Base-by-base conservation (phyloP, 2,113 vertebrate species). In the Rhegmatorhina hoffmannsi region DNA sequence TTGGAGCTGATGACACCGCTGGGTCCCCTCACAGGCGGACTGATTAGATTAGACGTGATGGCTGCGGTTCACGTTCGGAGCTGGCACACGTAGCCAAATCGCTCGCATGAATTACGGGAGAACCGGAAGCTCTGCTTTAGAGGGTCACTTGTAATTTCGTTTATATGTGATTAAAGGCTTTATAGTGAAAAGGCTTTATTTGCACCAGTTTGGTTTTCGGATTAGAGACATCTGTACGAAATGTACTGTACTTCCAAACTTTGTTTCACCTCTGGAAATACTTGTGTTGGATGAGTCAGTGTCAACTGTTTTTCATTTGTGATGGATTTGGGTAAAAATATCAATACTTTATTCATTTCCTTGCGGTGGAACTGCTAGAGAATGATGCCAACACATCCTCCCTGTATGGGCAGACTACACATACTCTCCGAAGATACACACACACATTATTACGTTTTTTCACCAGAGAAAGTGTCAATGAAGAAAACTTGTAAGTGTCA, bases 1-100 rank as follows among this genome's bases (percentile, higher is more conserved):
- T 82, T 81, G 95, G 94, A 95, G 96, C 66, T 72, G 96, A 46
- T 91, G 95, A 80, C 95, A 95, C 94, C 90, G 90, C 82, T 31
- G 91, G 89, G 95, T 94, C 94, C 94, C 94, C 95, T 85, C 87
- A 4, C 50, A 62, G 93, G 82, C 87, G 68, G 75, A 20, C 79
- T 88, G 91, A 92, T 92, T 79, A 95, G 96, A 94, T 95, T 89
- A 95, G 89, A 28, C 53, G 75, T 34, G 91, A 83, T 66, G 36
- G 94, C 95, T 28, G 87, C 63, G 14, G 83, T 55, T 70, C 94
- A 44, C 84, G 58, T 34, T 20, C 46, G 21, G 33, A 38, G 80
- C 95, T 64, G 92, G 85, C 85, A 69, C 92, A 69, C 75, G 87
- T 60, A 73, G 85, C 21, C 90, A 86, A 76, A 81, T 44, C 79